Conservation (phyloP, 1,140 invertebrate species). For the Portunus trituberculatus region DNA sequence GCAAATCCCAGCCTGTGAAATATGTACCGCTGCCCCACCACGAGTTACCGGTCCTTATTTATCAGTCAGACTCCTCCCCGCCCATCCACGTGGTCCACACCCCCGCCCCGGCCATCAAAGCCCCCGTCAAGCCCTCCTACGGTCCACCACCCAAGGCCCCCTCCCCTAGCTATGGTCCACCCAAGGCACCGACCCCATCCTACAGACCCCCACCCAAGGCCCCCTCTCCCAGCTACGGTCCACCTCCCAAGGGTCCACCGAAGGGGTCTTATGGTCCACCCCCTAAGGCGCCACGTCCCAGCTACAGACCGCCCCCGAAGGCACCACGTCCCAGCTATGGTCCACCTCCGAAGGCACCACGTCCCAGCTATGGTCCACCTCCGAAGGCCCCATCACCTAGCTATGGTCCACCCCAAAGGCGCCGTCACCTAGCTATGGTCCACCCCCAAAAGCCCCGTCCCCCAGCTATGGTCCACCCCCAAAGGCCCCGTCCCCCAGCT, state of each 20-base stretch:
- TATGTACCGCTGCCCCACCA: conserved; percentile 81
- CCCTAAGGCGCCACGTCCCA: conserved; percentile 65
- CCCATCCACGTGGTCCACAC: conserved; percentile 80
- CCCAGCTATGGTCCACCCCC: conserved; percentile 74
- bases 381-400: conserved; percentile 67
- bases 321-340: conserved; percentile 58
- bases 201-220: conserved; percentile 72
- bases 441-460: conserved; percentile 70
- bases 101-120: conserved; percentile 60
- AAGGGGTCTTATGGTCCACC: conserved; percentile 64
- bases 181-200: not conserved
- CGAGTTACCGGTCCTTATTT: conserved; percentile 81
- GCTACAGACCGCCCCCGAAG: conserved; percentile 70
- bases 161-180: conserved; percentile 21
- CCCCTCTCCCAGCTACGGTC: conserved; percentile 47
- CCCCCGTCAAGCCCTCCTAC: conserved; percentile 6
- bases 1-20: conserved; percentile 79
- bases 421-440: conserved; percentile 65
- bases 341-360: conserved; percentile 46
- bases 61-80: conserved; percentile 80
- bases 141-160: conserved; percentile 26
- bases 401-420: conserved; percentile 75
- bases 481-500: conserved; percentile 70
- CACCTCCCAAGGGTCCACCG: conserved; percentile 63
- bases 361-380: conserved; percentile 54